Percentiles rank a stretch among this genome's conserved stretches.
phyloP scores from a whole-genome alignment of 2,113 vertebrate genomes.

The Macrotus californicus region DNA sequence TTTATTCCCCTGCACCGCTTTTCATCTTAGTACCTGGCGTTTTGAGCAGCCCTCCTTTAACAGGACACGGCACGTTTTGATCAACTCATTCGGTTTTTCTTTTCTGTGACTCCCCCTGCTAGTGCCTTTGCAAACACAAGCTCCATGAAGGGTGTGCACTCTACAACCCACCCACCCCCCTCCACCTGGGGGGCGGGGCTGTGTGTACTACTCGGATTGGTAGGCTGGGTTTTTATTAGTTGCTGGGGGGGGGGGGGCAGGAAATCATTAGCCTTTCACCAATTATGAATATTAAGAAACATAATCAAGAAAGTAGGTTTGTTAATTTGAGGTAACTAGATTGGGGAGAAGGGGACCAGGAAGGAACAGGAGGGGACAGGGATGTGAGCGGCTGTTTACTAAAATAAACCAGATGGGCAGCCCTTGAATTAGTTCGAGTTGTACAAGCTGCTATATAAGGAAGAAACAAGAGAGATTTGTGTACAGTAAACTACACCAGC shows the following conservation, averaged over 20 bases:
- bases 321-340: not conserved
- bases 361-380: not conserved
- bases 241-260: not conserved
- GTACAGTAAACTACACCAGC: constrained; percentile 31
- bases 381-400: not conserved
- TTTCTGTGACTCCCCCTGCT: not conserved
- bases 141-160: fast-evolving
- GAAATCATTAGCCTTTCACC: not conserved
- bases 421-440: constrained; percentile 36
- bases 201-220: fast-evolving
- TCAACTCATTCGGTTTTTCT: not conserved
- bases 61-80: not conserved
- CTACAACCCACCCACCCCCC: not conserved
- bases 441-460: constrained; percentile 38
- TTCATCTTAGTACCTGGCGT: not conserved
- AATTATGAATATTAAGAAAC: not conserved
- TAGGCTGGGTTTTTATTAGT: not conserved
- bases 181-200: too few relatives aligned
- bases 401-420: constrained; percentile 47
- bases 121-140: not conserved
- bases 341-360: not conserved
- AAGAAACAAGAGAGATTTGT: constrained; percentile 49
- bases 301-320: not conserved
- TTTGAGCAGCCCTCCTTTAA: not conserved
- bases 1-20: not conserved